phyloP scores from a whole-genome alignment of 1,140 invertebrate genomes.

The Chionoecetes opilio region DNA sequence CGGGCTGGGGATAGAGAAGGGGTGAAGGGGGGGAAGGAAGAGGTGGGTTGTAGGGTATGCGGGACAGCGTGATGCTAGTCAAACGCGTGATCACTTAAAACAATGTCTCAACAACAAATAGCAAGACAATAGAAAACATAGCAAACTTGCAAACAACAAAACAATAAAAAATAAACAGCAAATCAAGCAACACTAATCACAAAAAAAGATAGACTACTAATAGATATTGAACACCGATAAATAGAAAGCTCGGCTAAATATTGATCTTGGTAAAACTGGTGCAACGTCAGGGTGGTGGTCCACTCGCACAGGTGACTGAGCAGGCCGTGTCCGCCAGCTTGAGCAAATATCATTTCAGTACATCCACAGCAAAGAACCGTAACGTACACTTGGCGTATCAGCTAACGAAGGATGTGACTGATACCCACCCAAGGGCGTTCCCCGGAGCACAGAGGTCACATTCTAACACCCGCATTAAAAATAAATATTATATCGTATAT shows the following conservation, averaged over 20 bases:
- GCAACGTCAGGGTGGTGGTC: not conserved
- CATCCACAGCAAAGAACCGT: not conserved
- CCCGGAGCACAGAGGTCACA: not conserved
- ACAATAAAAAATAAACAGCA: too few species aligned
- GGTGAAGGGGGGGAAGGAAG: too few species aligned
- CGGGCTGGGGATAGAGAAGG: too few species aligned
- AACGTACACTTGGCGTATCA: conserved; percentile 18
- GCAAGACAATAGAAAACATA: too few species aligned
- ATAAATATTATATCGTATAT: too few species aligned
- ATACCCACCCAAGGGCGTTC: not conserved
- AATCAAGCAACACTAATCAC: too few species aligned
- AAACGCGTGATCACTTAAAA: too few species aligned
- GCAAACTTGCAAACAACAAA: too few species aligned
- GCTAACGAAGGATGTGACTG: not conserved
- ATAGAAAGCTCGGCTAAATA: not conserved
- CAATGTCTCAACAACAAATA: too few species aligned
- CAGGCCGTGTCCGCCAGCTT: not conserved
- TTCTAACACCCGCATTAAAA: not conserved
- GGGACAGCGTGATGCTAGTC: too few species aligned
- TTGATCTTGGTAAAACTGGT: not conserved
- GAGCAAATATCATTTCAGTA: conserved; percentile 10
- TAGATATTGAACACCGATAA: not conserved
- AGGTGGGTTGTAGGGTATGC: too few species aligned
- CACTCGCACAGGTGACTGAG: conserved; percentile 24
- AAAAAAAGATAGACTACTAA: not conserved